A percentile compares a stretch with the other conserved stretches of the same genome.
Evolutionary conservation across 2,797 vertebrate species (phyloP).

Genomic region (Buphagus erythrorhynchus): DNA sequence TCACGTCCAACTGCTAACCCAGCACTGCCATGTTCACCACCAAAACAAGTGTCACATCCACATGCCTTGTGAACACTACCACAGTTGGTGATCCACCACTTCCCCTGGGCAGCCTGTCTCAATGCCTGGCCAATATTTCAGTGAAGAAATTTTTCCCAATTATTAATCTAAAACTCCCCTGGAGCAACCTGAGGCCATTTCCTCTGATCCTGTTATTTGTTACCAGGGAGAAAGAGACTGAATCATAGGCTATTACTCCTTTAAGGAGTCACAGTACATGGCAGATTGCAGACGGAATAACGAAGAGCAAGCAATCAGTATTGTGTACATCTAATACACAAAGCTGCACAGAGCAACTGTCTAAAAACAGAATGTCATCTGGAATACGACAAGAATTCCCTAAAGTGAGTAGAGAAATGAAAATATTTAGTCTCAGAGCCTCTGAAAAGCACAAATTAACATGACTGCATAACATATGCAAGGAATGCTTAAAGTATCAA

Average conservation of each 20-base stretch:
- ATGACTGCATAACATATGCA: fast-evolving
- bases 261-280: not conserved
- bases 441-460: conserved; percentile 30
- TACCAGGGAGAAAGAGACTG: not conserved
- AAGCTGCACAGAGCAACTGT: not conserved
- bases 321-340: not conserved
- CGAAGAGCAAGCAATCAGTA: not conserved
- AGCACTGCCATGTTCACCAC: not conserved
- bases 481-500: not conserved
- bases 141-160: not conserved
- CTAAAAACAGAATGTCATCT: not conserved
- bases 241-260: not conserved
- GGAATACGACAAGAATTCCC: conserved; percentile 25
- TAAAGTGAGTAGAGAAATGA: not conserved
- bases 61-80: fast-evolving
- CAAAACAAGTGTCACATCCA: not conserved
- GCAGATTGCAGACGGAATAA: not conserved
- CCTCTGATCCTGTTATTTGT: not conserved
- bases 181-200: not conserved
- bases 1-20: not conserved
- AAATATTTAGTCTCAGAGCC: not conserved
- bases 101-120: not conserved
- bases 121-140: not conserved
- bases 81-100: not conserved
- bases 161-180: not conserved